Conservation (phyloP, 2,113 vertebrate genomes). For the Psophia crepitans region DNA sequence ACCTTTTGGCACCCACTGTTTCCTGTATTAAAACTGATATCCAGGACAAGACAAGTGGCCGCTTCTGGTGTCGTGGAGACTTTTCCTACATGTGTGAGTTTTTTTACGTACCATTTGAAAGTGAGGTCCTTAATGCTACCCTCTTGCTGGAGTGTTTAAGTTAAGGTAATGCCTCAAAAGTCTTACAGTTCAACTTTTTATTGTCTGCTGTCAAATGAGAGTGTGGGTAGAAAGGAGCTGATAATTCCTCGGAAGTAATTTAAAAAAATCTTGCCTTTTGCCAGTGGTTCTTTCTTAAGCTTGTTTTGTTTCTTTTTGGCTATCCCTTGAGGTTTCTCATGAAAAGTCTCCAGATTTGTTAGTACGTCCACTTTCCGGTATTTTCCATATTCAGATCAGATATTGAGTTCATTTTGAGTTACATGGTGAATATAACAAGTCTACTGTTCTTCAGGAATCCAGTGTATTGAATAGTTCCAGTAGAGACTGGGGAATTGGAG, state of each 20-base stretch:
- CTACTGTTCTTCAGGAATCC: conserved; percentile 72
- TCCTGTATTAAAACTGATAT: not conserved
- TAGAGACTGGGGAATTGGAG: conserved; percentile 79
- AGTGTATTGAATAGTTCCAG: conserved; percentile 70
- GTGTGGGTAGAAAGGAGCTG: not conserved
- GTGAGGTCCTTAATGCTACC: not conserved
- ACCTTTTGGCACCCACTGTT: not conserved
- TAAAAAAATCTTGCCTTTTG: not conserved
- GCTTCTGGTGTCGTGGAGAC: not conserved
- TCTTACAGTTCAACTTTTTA: not conserved
- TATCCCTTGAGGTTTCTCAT: not conserved
- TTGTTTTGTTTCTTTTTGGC: not conserved
- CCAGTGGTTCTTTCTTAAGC: not conserved
- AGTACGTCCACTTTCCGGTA: not conserved
- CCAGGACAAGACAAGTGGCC: not conserved
- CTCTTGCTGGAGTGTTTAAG: not conserved
- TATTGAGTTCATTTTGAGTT: not conserved
- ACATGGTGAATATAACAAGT: not conserved
- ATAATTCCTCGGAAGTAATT: not conserved
- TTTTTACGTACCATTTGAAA: not conserved
- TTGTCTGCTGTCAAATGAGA: not conserved
- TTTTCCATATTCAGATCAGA: not conserved
- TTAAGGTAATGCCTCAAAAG: not conserved
- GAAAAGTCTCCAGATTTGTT: not conserved
- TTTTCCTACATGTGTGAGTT: rapidly evolving